Conservation (phyloP, 2,888 invertebrate species). For the Drepanosiphum platanoidis region DNA sequence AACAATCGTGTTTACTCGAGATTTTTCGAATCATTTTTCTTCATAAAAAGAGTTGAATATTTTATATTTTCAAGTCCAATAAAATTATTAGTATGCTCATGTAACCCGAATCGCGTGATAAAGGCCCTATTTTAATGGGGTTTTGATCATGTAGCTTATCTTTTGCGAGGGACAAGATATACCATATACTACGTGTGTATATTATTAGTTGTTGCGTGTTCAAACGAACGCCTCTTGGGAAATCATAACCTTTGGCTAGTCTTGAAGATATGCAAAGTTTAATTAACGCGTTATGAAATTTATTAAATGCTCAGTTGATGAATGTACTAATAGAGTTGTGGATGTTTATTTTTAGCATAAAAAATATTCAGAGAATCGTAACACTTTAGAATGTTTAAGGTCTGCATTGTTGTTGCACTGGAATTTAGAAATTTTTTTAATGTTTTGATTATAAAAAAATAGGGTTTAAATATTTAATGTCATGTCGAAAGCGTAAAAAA, state of each 20-base stretch:
- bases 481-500: neutral
- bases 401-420: neutral
- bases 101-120: slow-evolving; percentile 35
- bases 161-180: neutral
- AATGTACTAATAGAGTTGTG: neutral
- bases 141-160: neutral
- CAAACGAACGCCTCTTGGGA: slow-evolving; percentile 45
- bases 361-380: neutral
- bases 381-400: neutral
- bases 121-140: neutral
- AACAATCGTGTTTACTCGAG: neutral
- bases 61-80: neutral
- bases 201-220: slow-evolving; percentile 20
- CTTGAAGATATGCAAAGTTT: slow-evolving; percentile 41
- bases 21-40: slow-evolving; percentile 7
- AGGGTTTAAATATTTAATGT: neutral
- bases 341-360: neutral
- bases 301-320: slow-evolving; percentile 11
- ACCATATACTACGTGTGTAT: neutral
- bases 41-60: neutral
- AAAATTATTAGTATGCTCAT: neutral
- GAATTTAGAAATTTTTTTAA: neutral
- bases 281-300: slow-evolving; percentile 16
- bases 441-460: no score
- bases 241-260: slow-evolving; percentile 44